Conservation (phyloP, 2,888 invertebrate genomes). For the Acronicta psi region DNA sequence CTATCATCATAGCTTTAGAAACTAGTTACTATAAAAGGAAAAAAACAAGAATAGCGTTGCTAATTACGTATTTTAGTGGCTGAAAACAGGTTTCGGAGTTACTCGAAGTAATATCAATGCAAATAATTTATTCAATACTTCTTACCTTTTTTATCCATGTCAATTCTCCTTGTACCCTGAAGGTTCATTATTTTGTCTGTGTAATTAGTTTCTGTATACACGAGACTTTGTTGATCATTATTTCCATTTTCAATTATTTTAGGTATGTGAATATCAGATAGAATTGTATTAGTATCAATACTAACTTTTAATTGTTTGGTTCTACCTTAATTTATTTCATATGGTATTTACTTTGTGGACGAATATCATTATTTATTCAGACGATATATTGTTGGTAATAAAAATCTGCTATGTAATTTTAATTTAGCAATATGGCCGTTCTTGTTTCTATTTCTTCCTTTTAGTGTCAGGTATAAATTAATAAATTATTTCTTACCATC, state of each 20-base stretch:
- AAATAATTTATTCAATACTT: not conserved
- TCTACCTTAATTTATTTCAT: slow-evolving; percentile 38
- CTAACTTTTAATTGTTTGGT: slow-evolving; percentile 29
- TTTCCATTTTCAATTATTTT: slow-evolving; percentile 9
- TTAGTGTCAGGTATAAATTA: too few relatives aligned
- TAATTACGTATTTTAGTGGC: slow-evolving; percentile 31
- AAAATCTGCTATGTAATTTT: not conserved
- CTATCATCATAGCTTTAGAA: too few relatives aligned
- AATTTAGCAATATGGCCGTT: too few relatives aligned
- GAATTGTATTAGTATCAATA: slow-evolving; percentile 27
- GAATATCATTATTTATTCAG: slow-evolving; percentile 11
- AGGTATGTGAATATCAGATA: slow-evolving; percentile 16
- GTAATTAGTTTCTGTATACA: slow-evolving; percentile 1
- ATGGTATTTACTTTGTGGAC: slow-evolving; percentile 33
- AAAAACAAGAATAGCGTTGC: slow-evolving; percentile 15
- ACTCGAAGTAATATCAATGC: not conserved
- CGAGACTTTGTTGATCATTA: slow-evolving; percentile 1
- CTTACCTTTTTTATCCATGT: not conserved
- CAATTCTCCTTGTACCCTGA: not conserved
- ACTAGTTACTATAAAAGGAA: slow-evolving; percentile 5
- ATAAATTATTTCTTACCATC: too few relatives aligned
- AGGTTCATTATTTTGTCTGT: not conserved
- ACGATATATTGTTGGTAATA: slow-evolving; percentile 1
- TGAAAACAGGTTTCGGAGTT: slow-evolving; percentile 24
- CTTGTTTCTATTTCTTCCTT: too few relatives aligned